Conservation (phyloP, 1,140 invertebrate species). For the Bicyclus anynana region DNA sequence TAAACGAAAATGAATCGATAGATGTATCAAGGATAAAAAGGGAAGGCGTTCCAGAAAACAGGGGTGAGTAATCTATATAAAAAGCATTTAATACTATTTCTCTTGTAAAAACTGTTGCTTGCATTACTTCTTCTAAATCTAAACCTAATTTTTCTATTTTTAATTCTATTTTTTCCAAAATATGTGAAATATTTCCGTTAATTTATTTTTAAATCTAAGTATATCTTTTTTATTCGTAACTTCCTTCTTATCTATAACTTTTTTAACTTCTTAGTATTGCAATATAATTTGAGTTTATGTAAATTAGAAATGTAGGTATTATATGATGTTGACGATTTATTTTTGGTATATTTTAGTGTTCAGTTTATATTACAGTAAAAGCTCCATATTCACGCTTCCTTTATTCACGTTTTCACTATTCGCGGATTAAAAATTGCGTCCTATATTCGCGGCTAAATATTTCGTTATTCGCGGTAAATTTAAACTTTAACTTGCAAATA, state of each 20-base stretch:
- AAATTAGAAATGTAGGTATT: neutral
- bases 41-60: conserved; percentile 67
- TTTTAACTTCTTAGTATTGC: neutral
- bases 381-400: too few species aligned
- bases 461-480: too few species aligned
- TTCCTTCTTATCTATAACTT: neutral
- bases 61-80: conserved; percentile 48
- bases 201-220: neutral
- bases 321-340: conserved; percentile 4
- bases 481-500: too few species aligned
- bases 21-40: conserved; percentile 66
- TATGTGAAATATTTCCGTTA: neutral
- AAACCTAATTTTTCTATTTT: neutral
- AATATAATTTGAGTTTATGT: neutral
- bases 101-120: conserved; percentile 36
- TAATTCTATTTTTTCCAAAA: neutral
- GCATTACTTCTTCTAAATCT: conserved; percentile 22
- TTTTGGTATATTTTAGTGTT: neutral
- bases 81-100: neutral
- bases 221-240: neutral
- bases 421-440: too few species aligned
- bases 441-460: too few species aligned
- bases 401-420: too few species aligned
- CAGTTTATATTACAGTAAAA: too few species aligned
- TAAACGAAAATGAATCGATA: conserved; percentile 52